Conservation (phyloP, 1,140 invertebrate genomes). For the Papilio helenus region DNA sequence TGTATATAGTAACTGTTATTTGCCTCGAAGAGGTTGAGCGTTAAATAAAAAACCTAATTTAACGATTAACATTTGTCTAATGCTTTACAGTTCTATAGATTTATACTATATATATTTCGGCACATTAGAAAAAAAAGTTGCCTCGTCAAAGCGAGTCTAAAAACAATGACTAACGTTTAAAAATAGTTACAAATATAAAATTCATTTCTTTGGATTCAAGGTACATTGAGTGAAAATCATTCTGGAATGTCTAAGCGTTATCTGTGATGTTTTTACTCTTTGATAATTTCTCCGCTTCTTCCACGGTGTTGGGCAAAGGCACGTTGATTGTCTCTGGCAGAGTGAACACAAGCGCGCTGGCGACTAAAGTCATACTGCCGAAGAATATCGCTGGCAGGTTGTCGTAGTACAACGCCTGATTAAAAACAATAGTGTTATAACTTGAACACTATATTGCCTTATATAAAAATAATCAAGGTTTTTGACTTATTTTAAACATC, state of each 20-base stretch:
- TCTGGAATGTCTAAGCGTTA: conserved; percentile 18
- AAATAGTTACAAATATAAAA: not conserved
- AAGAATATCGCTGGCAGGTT: conserved; percentile 87
- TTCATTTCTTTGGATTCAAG: conserved; percentile 21
- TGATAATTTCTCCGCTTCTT: conserved; percentile 87
- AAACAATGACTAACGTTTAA: not conserved
- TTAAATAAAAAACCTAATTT: not conserved
- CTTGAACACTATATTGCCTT: not conserved
- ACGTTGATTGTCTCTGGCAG: conserved; percentile 89
- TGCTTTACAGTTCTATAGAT: not conserved
- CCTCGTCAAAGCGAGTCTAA: not conserved
- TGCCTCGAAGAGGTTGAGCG: not conserved
- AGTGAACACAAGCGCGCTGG: conserved; percentile 85
- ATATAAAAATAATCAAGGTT: not conserved
- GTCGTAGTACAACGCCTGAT: conserved; percentile 66
- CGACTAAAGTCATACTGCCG: conserved; percentile 85
- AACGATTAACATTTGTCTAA: not conserved
- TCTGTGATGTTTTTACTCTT: conserved; percentile 55
- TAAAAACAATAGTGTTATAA: conserved; percentile 31
- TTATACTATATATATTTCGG: not conserved
- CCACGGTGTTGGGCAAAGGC: conserved; percentile 87
- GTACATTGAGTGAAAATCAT: conserved; percentile 36
- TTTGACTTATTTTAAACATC: too few relatives aligned
- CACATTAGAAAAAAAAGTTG: not conserved
- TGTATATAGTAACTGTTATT: not conserved